Evolutionary conservation across 2,888 invertebrate species (phyloP), one percentile per base, ranked within the genome.

Genomic region (Pseudolycoriella hygida): DNA sequence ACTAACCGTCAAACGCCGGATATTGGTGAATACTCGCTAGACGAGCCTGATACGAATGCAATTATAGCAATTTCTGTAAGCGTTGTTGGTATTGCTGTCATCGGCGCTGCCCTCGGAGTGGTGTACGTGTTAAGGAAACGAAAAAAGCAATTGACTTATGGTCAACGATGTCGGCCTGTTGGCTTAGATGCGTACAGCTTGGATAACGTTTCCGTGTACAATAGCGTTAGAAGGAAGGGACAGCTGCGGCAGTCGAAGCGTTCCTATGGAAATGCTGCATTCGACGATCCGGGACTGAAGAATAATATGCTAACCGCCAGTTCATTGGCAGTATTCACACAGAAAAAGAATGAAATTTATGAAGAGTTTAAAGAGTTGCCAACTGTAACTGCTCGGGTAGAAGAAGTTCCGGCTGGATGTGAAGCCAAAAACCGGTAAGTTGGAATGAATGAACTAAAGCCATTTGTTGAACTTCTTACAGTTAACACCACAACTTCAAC

Each of bases 221-320:
- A 79, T 55, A 77, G 78, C 55, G 80, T 86, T 1, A 73, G 87
- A 48, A 68, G 87, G 50, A 87, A 86, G 61, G 80, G 76, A 31
- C 76, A 76, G 47, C 66, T 74, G 12, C 70, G 88, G 32, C 75
- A 80, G 43, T 89, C 88, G 43, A 89, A 88, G 60, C 69, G 87
- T 48, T 87, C 88, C 44, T 90, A 88, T 57, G 87, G 88, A 20
- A 90, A 90, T 68, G 85, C 86, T 2, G 88, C 86, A 2, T 90
- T 88, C 59, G 88, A 88, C 60, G 89, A 89, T 66, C 82, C 86
- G 3, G 79, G 48, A 73, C 78, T 41, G 76, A 80, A 40, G 75
- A 88, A 60, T 47, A 64, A 65, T 51, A 77, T 82, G 1, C 69
- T 92, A 58, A 83, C 80, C 54, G 85, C 84, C 57, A 75, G 80